Percentiles rank a stretch among this genome's conserved stretches.
phyloP scores from a whole-genome alignment of 2,113 vertebrate genomes.

The Fukomys damarensis region DNA sequence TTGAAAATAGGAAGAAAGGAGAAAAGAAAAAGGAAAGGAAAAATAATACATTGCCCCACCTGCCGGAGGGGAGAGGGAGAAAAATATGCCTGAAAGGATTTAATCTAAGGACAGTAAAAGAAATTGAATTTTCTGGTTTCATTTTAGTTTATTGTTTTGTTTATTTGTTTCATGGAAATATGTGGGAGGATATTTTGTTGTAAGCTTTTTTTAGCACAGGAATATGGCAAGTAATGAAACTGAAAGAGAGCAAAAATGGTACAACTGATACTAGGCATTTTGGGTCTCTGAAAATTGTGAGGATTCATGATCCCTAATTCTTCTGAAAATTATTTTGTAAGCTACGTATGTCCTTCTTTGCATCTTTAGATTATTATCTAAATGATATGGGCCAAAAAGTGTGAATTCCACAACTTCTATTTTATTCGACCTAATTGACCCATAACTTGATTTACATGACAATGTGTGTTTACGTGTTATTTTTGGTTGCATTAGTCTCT shows the following conservation, averaged over 20 bases:
- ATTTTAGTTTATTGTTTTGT: not conserved
- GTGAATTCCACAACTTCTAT: not conserved
- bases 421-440: not conserved
- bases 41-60: not conserved
- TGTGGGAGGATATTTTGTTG: not conserved
- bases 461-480: not conserved
- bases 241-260: not conserved
- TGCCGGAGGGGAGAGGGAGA: not conserved
- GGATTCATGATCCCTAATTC: not conserved
- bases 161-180: constrained; percentile 12
- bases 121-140: not conserved
- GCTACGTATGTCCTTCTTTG: not conserved
- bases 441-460: not conserved
- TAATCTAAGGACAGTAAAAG: not conserved
- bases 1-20: constrained; percentile 13
- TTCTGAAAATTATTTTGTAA: constrained; percentile 36
- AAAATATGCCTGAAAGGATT: not conserved
- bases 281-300: not conserved
- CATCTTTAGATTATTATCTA: not conserved
- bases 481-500: not conserved
- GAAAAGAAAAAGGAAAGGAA: not conserved
- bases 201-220: not conserved
- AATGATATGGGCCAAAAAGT: not conserved
- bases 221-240: not conserved
- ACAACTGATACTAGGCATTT: not conserved